Evolutionary conservation across 2,888 invertebrate genomes (phyloP), one percentile per base, ranked within the genome.

Genomic region (Conchocele bisecta): DNA sequence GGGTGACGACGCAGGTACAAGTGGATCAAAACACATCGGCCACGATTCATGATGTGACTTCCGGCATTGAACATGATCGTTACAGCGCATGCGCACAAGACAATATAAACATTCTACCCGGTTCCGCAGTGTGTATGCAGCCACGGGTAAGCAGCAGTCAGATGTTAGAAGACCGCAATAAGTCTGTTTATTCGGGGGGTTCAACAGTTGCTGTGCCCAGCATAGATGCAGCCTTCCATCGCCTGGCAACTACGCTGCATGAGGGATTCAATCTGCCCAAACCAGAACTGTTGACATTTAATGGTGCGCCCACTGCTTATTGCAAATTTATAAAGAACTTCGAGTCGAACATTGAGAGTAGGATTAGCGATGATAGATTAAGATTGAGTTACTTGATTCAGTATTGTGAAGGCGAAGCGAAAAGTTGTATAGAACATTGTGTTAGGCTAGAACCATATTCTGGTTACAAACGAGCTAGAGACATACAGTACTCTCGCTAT

Each of bases 241-340:
- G 29, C 3, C 48, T 48, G 28, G 48, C 48, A 28, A 6, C 48
- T 48, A 48, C 48, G 7, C 42, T 42, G 6, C 54, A 64, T 28
- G 57, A 65, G 15, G n/a, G 41, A 33, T 50, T 53, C 7, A 51
- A 59, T 26, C 28, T 59, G 15, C 66, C 59, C 24, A 67, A 59
- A 37, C 66, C 66, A 17, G 66, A 67, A 46, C 20, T 67, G 17
- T 35, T 67, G 28, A 44, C 33, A 20, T 58, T 66, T 28, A 29
- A 41, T 35, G 39, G 54, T 22, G 26, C 33, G 33, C 35, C 17
- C 2, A 54, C 13, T 13, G 39, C 35, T 26, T 37, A 39, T 22
- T 22, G 35, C 39, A 54, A 54, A 54, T 54, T 37, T 20, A 37
- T 54, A 1, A 54, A 24, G 7, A 57, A 41, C 41, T 41, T 41